Evolutionary conservation across 2,888 invertebrate species (phyloP).

Genomic region (Smittia sp.): DNA sequence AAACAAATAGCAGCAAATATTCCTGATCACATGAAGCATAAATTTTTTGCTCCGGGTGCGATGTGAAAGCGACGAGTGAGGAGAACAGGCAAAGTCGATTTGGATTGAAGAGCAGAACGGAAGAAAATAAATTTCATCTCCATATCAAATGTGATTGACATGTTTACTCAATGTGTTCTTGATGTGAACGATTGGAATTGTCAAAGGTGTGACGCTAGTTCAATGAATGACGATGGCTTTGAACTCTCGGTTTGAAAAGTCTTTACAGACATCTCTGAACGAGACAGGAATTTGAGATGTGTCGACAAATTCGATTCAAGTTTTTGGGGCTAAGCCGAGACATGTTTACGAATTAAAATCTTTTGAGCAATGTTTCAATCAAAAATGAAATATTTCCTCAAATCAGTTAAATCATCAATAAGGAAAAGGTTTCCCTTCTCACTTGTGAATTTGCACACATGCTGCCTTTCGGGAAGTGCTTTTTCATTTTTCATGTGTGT

Average conservation of each 20-base stretch:
- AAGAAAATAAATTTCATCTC: constrained; percentile 8
- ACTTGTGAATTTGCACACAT: constrained; percentile 15
- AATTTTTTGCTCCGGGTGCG: too few relatives aligned
- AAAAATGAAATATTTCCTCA: background rate
- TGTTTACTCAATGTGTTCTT: constrained; percentile 19
- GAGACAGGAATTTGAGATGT: too few relatives aligned
- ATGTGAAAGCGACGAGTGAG: background rate
- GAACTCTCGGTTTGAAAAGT: background rate
- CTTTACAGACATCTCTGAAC: too few relatives aligned
- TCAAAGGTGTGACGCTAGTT: background rate
- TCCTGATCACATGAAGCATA: background rate
- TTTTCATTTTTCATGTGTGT: constrained; percentile 8
- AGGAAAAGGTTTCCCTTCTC: constrained; percentile 1
- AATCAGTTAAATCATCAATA: constrained; percentile 15
- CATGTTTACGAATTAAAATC: constrained; percentile 1
- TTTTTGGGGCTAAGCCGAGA: background rate
- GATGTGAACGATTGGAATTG: background rate
- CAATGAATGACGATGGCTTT: background rate
- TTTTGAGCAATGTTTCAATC: constrained; percentile 3
- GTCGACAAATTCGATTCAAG: background rate
- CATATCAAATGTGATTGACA: constrained; percentile 30
- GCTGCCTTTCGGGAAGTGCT: constrained; percentile 1
- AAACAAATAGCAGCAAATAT: background rate
- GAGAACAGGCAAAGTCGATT: background rate
- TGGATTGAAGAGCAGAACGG: background rate